Conservation (phyloP, 2,888 invertebrate genomes). For the Junonia oenone region DNA sequence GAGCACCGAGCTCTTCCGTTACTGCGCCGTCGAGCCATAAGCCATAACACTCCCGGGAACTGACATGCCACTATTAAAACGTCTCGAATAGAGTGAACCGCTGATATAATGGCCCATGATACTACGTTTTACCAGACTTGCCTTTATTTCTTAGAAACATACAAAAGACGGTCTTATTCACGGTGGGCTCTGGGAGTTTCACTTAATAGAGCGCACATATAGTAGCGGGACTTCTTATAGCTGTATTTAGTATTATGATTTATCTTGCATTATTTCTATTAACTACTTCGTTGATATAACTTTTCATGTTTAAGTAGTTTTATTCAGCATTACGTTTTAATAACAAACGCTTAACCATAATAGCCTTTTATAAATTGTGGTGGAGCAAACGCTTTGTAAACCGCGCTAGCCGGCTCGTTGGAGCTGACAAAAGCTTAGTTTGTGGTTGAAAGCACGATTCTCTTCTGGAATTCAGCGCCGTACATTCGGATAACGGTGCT, state of each 20-base stretch:
- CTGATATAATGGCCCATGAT: conserved; percentile 20
- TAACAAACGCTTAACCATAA: conserved; percentile 3
- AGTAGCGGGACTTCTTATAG: conserved; percentile 14
- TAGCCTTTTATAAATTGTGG: conserved; percentile 7
- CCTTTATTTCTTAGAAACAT: conserved; percentile 20
- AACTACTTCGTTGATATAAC: background rate
- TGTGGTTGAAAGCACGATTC: conserved; percentile 24
- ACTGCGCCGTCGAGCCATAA: conserved; percentile 38
- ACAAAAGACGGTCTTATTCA: conserved; percentile 5
- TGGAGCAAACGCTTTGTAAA: conserved; percentile 17
- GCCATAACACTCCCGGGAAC: conserved; percentile 39
- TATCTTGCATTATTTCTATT: background rate
- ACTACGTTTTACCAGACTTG: conserved; percentile 14
- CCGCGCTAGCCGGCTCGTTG: conserved; percentile 30
- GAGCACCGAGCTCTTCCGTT: conserved; percentile 65
- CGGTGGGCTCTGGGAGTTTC: background rate
- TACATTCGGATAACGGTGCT: conserved; percentile 43
- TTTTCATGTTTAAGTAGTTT: background rate
- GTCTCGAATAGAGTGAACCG: conserved; percentile 27
- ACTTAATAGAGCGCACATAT: conserved; percentile 11
- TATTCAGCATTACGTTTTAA: background rate
- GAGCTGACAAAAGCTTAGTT: conserved; percentile 42
- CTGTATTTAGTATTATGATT: background rate
- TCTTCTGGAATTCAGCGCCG: conserved; percentile 34
- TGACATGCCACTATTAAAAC: conserved; percentile 36